Evolutionary conservation across 2,113 vertebrate genomes (phyloP).

Genomic region (Anoplopoma fimbria): DNA sequence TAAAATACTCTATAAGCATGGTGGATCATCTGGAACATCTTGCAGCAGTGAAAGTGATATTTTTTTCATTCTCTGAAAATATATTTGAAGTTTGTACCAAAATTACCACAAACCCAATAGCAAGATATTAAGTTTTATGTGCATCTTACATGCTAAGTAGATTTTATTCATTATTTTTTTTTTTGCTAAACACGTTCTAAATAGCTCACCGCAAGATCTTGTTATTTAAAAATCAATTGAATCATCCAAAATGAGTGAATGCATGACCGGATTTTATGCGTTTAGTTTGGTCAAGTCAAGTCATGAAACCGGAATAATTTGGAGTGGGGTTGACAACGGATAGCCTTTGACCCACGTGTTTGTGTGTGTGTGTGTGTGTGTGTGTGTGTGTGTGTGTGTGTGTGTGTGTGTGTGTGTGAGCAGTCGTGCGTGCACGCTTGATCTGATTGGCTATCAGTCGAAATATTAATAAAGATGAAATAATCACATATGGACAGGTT

Average conservation of each 20-base stretch:
- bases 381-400: background rate
- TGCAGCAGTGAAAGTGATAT: background rate
- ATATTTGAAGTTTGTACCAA: background rate
- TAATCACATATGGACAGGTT: constrained; percentile 15
- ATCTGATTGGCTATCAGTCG: constrained; percentile 19
- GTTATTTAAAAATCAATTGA: background rate
- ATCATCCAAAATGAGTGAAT: constrained; percentile 1
- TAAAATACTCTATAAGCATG: constrained; percentile 29
- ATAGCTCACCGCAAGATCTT: no score
- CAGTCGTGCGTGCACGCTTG: background rate
- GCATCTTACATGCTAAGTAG: background rate
- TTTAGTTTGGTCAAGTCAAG: constrained; percentile 5
- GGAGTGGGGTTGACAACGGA: constrained; percentile 5
- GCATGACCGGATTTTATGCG: background rate
- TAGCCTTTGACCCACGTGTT: constrained; percentile 44
- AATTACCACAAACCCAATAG: background rate
- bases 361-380: constrained; percentile 34
- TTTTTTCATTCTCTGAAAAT: background rate
- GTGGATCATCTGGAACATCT: constrained; percentile 19
- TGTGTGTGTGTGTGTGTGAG: constrained; percentile 7
- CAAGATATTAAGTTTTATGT: background rate
- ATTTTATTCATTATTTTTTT: background rate
- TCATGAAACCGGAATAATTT: constrained; percentile 26
- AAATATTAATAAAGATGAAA: constrained; percentile 13
- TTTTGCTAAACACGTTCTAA: no score